phyloP scores from a whole-genome alignment of 1,140 invertebrate species.

The Theocolax elegans region DNA sequence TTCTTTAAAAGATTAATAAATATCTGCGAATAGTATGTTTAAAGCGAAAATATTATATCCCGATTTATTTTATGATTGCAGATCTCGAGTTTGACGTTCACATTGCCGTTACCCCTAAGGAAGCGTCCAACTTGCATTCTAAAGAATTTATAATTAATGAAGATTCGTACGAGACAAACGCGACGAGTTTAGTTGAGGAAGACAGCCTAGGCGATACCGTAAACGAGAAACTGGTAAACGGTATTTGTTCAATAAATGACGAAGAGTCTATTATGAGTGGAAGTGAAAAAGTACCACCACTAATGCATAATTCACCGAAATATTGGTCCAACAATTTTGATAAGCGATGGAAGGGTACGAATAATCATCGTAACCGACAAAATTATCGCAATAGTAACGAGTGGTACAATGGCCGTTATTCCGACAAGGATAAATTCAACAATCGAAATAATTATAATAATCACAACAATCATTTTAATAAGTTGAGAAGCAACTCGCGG shows the following conservation, averaged over 20 bases:
- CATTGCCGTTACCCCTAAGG: neutral
- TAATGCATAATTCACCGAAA: conserved; percentile 25
- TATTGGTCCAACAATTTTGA: conserved; percentile 30
- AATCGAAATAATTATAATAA: conserved; percentile 29
- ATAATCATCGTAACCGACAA: conserved; percentile 12
- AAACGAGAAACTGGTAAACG: conserved; percentile 8
- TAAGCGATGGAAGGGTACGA: conserved; percentile 39
- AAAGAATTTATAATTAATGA: neutral
- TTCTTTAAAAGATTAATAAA: no score
- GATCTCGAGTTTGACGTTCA: conserved; percentile 24
- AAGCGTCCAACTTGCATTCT: neutral
- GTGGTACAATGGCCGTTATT: conserved; percentile 24
- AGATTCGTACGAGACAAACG: neutral
- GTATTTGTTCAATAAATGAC: conserved; percentile 9
- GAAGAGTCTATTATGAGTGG: conserved; percentile 31
- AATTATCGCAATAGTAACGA: conserved; percentile 12
- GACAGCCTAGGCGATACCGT: conserved; percentile 5
- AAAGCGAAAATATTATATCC: no score
- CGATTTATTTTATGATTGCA: conserved; percentile 21
- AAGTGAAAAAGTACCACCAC: conserved; percentile 34
- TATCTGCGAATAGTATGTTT: no score
- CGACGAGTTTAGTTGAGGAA: neutral
- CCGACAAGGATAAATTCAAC: conserved; percentile 37
- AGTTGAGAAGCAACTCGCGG: neutral
- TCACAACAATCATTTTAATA: conserved; percentile 35